These are phyloP conservation scores for Malurus splendens DNA, from an alignment of 2,797 vertebrate genomes.

Conservation along the genomic window DNA sequence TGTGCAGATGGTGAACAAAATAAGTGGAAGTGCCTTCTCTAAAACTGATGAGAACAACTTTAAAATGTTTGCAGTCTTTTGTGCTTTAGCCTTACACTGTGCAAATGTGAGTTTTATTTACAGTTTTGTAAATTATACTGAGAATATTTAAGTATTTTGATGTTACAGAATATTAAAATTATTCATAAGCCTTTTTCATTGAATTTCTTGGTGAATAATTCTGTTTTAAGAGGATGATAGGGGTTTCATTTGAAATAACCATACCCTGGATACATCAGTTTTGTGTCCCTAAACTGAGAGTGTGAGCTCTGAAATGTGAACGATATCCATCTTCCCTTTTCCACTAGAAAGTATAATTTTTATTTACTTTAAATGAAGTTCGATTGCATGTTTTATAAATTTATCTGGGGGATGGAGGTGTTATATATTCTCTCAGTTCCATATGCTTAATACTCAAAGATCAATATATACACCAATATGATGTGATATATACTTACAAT, in stretches of 20 bases:
- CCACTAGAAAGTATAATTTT: not conserved
- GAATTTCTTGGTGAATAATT: not conserved
- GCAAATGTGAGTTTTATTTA: slow-evolving; percentile 89
- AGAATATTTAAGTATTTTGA: not conserved
- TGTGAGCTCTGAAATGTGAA: not conserved
- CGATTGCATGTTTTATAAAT: not conserved
- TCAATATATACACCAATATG: not conserved
- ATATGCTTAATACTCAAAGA: not conserved
- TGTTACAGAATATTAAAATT: not conserved
- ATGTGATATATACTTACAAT: not conserved
- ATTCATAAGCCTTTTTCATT: not conserved
- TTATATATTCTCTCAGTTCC: not conserved
- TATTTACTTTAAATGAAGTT: not conserved
- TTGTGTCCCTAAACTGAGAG: not conserved
- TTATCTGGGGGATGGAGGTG: not conserved
- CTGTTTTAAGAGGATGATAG: not conserved
- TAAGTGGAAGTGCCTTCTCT: slow-evolving; percentile 98
- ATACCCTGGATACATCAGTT: not conserved
- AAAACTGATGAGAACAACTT: slow-evolving; percentile 99
- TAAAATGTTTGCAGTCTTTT: slow-evolving; percentile 99
- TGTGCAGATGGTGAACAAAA: slow-evolving; percentile 99
- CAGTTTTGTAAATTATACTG: not conserved
- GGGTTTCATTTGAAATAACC: not conserved
- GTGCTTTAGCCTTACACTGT: slow-evolving; percentile 99
- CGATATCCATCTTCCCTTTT: not conserved